Base-by-base conservation (phyloP, 92 coral and sea anemone species). In the Phymanthus crucifer region DNA sequence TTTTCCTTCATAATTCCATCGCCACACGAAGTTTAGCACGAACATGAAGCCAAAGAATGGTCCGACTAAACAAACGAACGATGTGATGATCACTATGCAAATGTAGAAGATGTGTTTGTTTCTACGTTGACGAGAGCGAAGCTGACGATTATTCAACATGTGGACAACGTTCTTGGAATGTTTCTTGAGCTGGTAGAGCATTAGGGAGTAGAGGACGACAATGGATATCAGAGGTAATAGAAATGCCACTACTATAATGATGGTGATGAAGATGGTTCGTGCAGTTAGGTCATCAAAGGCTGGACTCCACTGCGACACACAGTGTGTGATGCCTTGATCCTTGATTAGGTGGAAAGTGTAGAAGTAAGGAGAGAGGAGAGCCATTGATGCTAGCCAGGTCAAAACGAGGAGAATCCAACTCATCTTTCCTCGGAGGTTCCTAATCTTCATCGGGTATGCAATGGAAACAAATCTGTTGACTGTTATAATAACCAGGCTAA, bases 361-460 rank as follows among this genome's bases (percentile, higher is more conserved):
- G 11, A 77, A 47, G 31, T 64, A 47, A 11, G 81, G 81, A 61
- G 81, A 77, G 43, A 77, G 24, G 34, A 77, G 46, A 23, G 47
- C 72, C 81, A 77, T 77, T 7, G 81, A n/a, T 8, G 32, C 33
- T 54, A 77, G 37, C 81, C 81, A 77, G 9, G 72, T 64, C 58
- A 64, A 64, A 13, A 61, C 72, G 72, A 77, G 23, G 11, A 64
- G 54, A 3, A 33, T 5, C 38, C 45, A 64, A 2, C 40, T 26
- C 24, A 18, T 77, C 38, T 65, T 77, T 61, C 68, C 68, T 61
- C 68, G 32, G 34, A 61, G 68, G 26, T 8, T 6, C 1, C 34
- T 2, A 27, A 27, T 24, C 12, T 61, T 61, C 73, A 69, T 69
- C 3, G 73, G 46, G 18, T 18, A 34, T 11, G 45, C 6, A 34